phyloP scores from a whole-genome alignment of 2,797 vertebrate genomes.

The Acipenser transmontanus region DNA sequence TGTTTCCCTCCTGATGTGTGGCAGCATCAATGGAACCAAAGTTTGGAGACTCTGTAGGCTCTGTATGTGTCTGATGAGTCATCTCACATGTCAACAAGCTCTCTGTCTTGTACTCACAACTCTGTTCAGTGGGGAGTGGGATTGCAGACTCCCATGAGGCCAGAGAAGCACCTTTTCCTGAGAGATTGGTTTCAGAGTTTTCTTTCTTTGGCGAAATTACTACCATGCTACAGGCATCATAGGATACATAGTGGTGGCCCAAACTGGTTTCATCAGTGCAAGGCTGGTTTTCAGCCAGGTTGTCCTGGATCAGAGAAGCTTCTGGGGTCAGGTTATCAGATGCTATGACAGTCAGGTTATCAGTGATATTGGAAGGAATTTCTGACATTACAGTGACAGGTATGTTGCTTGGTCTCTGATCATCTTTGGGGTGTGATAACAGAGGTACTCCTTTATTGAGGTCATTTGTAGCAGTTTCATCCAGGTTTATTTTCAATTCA shows the following conservation, averaged over 20 bases:
- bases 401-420: constrained; percentile 64
- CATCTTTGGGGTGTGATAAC: constrained; percentile 60
- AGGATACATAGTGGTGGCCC: constrained; percentile 40
- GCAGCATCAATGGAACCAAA: constrained; percentile 38
- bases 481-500: constrained; percentile 32
- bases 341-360: constrained; percentile 49
- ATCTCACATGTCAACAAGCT: constrained; percentile 57
- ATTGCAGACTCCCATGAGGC: constrained; percentile 53
- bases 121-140: constrained; percentile 48
- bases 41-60: constrained; percentile 36
- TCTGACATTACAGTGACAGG: constrained; percentile 60
- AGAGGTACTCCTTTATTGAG: constrained; percentile 68
- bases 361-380: constrained; percentile 49
- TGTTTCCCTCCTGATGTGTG: constrained; percentile 52
- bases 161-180: constrained; percentile 29
- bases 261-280: constrained; percentile 50
- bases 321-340: constrained; percentile 52
- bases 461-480: constrained; percentile 61
- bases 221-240: constrained; percentile 56
- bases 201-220: constrained; percentile 73
- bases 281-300: constrained; percentile 60
- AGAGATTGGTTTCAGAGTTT: constrained; percentile 59
- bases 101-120: constrained; percentile 55
- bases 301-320: constrained; percentile 57
- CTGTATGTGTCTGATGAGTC: constrained; percentile 37